Conservation (phyloP, 1,140 invertebrate genomes). For the Drosophila insularis region DNA sequence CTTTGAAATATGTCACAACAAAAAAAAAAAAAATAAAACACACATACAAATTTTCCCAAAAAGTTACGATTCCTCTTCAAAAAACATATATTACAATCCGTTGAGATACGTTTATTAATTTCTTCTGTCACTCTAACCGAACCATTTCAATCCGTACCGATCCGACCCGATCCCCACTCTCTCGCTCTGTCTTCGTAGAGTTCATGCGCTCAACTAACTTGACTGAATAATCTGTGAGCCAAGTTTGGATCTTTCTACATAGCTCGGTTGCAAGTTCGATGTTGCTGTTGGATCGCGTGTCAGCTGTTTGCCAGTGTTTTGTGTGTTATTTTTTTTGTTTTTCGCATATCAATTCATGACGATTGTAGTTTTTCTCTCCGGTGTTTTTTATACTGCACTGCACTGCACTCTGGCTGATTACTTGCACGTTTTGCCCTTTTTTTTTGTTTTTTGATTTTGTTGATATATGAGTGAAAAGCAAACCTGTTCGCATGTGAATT, state of each 20-base stretch:
- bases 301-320: slow-evolving; percentile 57
- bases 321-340: not conserved
- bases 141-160: not conserved
- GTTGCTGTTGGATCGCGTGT: slow-evolving; percentile 53
- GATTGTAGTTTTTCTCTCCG: slow-evolving; percentile 1
- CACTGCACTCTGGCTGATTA: slow-evolving; percentile 18
- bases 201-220: slow-evolving; percentile 54
- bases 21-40: not conserved
- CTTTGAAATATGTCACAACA: too few species aligned
- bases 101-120: not conserved
- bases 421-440: slow-evolving; percentile 51
- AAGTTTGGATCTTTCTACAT: slow-evolving; percentile 15
- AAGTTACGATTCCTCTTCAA: too few species aligned
- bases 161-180: slow-evolving; percentile 8
- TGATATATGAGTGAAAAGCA: slow-evolving; percentile 15
- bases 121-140: slow-evolving; percentile 20
- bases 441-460: slow-evolving; percentile 25
- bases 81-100: too few species aligned
- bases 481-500: slow-evolving; percentile 56
- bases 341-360: slow-evolving; percentile 50
- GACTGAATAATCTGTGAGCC: not conserved
- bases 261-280: slow-evolving; percentile 15
- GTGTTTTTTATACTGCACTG: slow-evolving; percentile 17
- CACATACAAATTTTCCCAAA: not conserved
- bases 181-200: slow-evolving; percentile 25